These are phyloP conservation scores for Cosmorhoe ocellata DNA, from an alignment of 2,888 invertebrate species.

Conservation along the genomic window DNA sequence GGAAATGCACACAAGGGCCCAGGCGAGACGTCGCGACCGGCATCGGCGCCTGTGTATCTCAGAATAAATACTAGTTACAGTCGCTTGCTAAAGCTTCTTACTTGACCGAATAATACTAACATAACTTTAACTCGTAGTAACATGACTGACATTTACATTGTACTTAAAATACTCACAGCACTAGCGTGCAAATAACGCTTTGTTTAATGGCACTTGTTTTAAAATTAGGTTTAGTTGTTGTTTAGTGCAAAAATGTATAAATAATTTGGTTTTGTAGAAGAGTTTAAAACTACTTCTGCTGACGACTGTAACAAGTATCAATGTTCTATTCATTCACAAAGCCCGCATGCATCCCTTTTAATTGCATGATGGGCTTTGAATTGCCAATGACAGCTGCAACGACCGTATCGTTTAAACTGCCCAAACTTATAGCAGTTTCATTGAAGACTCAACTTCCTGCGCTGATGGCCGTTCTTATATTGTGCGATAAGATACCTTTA, in stretches of 20 bases:
- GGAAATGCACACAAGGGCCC: conserved; percentile 37
- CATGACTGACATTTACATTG: too few relatives aligned
- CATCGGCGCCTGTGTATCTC: conserved; percentile 42
- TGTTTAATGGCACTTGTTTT: too few relatives aligned
- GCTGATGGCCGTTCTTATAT: background rate
- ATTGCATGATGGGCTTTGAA: conserved; percentile 55
- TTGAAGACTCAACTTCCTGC: conserved; percentile 7
- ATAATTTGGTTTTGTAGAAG: too few relatives aligned
- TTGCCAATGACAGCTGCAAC: conserved; percentile 42
- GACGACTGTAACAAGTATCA: conserved; percentile 35
- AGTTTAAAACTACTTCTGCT: background rate
- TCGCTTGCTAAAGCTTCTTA: background rate
- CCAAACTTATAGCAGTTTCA: conserved; percentile 22
- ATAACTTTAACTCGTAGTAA: too few relatives aligned
- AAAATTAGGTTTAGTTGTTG: too few relatives aligned
- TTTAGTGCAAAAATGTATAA: too few relatives aligned
- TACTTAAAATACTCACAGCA: too few relatives aligned
- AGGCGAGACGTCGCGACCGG: conserved; percentile 43
- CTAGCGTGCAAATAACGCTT: too few relatives aligned
- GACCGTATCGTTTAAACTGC: conserved; percentile 26
- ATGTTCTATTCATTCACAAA: conserved; percentile 54
- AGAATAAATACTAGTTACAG: conserved; percentile 16
- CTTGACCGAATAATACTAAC: too few relatives aligned
- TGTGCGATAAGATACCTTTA: background rate
- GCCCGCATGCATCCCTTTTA: conserved; percentile 62